Conservation (phyloP, 1,140 invertebrate genomes). For the Aphidius ervi region DNA sequence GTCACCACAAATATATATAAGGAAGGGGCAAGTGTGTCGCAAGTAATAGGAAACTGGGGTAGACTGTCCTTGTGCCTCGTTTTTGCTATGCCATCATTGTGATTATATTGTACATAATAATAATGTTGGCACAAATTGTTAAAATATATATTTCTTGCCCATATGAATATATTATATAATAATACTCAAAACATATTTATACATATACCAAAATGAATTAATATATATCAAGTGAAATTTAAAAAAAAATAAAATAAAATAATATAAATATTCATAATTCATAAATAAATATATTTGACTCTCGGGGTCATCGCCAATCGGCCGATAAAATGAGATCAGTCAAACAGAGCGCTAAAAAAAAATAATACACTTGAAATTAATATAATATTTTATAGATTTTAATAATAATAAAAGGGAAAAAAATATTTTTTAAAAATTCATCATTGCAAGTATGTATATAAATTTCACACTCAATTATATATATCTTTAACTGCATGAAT, state of each 20-base stretch:
- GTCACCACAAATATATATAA: not conserved
- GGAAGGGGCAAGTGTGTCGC: slow-evolving; percentile 31
- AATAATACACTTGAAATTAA: slow-evolving; percentile 14
- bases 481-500: too few species aligned
- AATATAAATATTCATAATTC: too few species aligned
- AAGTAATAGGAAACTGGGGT: slow-evolving; percentile 51
- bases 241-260: too few species aligned
- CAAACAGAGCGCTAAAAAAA: slow-evolving; percentile 19
- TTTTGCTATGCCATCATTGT: slow-evolving; percentile 29
- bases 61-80: slow-evolving; percentile 50
- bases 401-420: not conserved
- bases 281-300: too few species aligned
- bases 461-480: not conserved
- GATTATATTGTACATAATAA: slow-evolving; percentile 3
- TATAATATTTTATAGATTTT: not conserved
- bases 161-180: too few species aligned
- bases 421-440: not conserved
- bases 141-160: too few species aligned
- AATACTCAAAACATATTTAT: too few species aligned
- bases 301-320: slow-evolving; percentile 5
- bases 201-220: too few species aligned
- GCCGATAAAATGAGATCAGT: slow-evolving; percentile 6
- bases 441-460: not conserved
- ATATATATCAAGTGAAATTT: too few species aligned
- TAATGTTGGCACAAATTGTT: slow-evolving; percentile 45